Base-by-base conservation (phyloP, 92 coral and sea anemone genomes). In the Bergia puertoricense region DNA sequence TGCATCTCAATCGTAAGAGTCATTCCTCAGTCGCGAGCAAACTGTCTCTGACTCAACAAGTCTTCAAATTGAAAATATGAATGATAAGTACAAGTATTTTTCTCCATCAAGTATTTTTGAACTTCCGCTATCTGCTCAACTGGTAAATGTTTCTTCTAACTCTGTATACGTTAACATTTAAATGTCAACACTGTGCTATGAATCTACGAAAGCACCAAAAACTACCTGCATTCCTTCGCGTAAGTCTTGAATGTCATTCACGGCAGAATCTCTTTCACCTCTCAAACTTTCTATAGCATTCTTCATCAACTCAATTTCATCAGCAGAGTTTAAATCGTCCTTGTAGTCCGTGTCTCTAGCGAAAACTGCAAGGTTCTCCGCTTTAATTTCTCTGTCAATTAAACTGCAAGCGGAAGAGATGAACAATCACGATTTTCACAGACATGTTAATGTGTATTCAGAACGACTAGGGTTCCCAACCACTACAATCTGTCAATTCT, bases 181-280 rank as follows among this genome's bases (percentile, higher is more conserved):
- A 74, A 5, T 38, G 11, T 14, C 51, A 42, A 40, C 79, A 42
- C 59, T 54, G 14, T 54, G 13, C 59, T 1, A 3, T 11, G 59
- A 54, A 13, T 10, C 59, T 18, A 54, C 59, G 18, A 54, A 54
- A 10, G 36, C 79, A 40, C 22, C 45, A 16, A 39, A 11, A 67
- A 16, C 14, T 79, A 93, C 98, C 94, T 93, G 94, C 94, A 95
- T 95, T 44, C 98, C 98, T 84, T 92, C 91, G 56, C 93, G 92
- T 42, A 95, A 91, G 67, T 93, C 98, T 48, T 92, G 90, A 68
- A 93, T 79, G 73, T 95, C 96, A 22, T 90, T 89, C 6, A 93
- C 82, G 2, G 94, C 98, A 43, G 91, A 91, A 66, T 95, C 91
- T 77, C 98, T 90, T 88, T 93, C 98, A 48, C 66, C 77, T 43